Conservation (phyloP, 2,797 vertebrate genomes). For the Chelidonichthys spinosus region DNA sequence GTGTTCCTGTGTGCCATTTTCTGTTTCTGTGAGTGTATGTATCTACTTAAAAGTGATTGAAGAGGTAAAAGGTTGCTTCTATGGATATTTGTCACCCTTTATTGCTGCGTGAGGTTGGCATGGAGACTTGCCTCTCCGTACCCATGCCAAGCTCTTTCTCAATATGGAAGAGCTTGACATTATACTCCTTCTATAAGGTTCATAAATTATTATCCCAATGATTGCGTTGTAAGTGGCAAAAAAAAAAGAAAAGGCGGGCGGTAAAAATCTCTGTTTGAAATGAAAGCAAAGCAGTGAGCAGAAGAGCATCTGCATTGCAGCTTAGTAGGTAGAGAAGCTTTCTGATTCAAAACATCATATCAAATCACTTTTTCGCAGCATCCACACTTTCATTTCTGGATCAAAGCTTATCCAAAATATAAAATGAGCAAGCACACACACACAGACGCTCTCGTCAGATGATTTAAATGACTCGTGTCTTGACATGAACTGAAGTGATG, state of each 20-base stretch:
- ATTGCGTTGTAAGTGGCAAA: not conserved
- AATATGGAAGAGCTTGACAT: not conserved
- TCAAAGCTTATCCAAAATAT: slow-evolving; percentile 26
- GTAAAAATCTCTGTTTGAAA: not conserved
- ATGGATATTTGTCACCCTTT: slow-evolving; percentile 11
- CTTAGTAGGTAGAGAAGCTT: not conserved
- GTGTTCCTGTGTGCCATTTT: slow-evolving; percentile 2
- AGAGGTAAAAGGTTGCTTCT: slow-evolving; percentile 28
- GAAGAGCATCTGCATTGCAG: slow-evolving; percentile 14
- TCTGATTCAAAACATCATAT: slow-evolving; percentile 11
- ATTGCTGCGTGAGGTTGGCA: slow-evolving; percentile 24
- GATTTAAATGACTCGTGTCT: slow-evolving; percentile 17
- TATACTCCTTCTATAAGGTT: not conserved
- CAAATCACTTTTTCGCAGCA: slow-evolving; percentile 17
- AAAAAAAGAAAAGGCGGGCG: not conserved
- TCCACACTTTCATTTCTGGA: slow-evolving; percentile 20
- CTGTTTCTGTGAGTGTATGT: slow-evolving; percentile 5
- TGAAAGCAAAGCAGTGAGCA: slow-evolving; percentile 2
- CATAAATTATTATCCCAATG: not conserved
- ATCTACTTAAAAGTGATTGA: slow-evolving; percentile 23
- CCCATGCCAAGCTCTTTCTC: slow-evolving; percentile 1
- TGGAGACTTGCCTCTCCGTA: not conserved
- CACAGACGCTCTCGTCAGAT: not conserved
- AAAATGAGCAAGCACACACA: slow-evolving; percentile 7
- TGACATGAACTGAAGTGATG: slow-evolving; percentile 18